A percentile compares a stretch with the other conserved stretches of the same genome.
phyloP scores from a whole-genome alignment of 1,140 invertebrate genomes.

The Solenopsis fugax region DNA sequence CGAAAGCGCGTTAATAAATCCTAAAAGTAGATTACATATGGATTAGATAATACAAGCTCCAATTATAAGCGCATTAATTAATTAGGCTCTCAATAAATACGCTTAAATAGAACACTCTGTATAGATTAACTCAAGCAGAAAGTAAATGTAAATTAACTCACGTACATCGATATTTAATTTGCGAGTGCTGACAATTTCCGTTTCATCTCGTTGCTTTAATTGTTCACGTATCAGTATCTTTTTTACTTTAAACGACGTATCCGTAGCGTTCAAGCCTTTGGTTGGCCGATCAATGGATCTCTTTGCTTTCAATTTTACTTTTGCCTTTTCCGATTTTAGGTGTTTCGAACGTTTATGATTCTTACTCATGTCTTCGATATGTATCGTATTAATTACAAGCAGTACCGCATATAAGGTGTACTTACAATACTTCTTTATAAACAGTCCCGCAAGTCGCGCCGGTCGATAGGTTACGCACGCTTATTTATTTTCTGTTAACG shows the following conservation, averaged over 20 bases:
- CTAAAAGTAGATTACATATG: constrained; percentile 81
- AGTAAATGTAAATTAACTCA: constrained; percentile 46
- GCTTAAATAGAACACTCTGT: too few relatives aligned
- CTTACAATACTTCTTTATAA: too few relatives aligned
- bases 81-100: background rate
- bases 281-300: constrained; percentile 89
- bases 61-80: background rate
- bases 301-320: constrained; percentile 91
- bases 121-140: background rate
- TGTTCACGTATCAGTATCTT: constrained; percentile 94
- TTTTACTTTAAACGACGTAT: constrained; percentile 95
- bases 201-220: constrained; percentile 88
- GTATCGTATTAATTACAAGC: background rate
- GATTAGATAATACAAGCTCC: background rate
- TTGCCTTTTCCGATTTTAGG: constrained; percentile 92
- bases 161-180: constrained; percentile 91
- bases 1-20: constrained; percentile 92
- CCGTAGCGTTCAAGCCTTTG: constrained; percentile 94
- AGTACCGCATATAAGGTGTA: too few relatives aligned
- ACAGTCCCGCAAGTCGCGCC: too few relatives aligned
- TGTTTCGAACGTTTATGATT: constrained; percentile 89
- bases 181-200: constrained; percentile 89
- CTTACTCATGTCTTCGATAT: constrained; percentile 84
- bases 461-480: too few relatives aligned
- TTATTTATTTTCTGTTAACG: too few relatives aligned